These are phyloP conservation scores for Heliconius hewitsoni DNA, from an alignment of 1,140 invertebrate species.

Conservation along the genomic window DNA sequence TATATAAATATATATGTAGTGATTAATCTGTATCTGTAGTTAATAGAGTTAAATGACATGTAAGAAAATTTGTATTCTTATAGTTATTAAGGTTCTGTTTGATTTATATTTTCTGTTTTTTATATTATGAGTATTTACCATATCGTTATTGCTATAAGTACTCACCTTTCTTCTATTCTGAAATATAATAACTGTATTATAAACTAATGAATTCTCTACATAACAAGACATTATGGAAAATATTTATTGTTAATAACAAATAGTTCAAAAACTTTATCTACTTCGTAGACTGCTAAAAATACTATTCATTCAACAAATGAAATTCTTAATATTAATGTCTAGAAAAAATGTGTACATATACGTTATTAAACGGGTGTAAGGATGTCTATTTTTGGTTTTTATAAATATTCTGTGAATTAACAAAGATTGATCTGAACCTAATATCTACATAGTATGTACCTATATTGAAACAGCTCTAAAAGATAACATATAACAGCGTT, in stretches of 20 bases:
- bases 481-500: too few species aligned
- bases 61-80: background rate
- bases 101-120: background rate
- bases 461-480: too few species aligned
- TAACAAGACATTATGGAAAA: too few species aligned
- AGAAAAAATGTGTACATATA: background rate
- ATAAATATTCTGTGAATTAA: too few species aligned
- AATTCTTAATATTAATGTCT: background rate
- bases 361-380: background rate
- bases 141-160: background rate
- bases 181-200: background rate
- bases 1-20: background rate
- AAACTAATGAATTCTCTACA: background rate
- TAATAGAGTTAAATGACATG: background rate
- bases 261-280: background rate
- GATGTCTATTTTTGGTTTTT: too few species aligned
- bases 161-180: background rate
- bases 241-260: background rate
- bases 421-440: too few species aligned
- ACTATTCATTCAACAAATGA: constrained; percentile 5
- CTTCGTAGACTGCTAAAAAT: background rate
- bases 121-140: background rate
- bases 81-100: background rate
- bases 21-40: background rate
- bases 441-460: too few species aligned